Percentiles rank a stretch among this genome's conserved stretches.
Evolutionary conservation across 1,140 invertebrate species (phyloP).

Genomic region (Periplaneta americana): DNA sequence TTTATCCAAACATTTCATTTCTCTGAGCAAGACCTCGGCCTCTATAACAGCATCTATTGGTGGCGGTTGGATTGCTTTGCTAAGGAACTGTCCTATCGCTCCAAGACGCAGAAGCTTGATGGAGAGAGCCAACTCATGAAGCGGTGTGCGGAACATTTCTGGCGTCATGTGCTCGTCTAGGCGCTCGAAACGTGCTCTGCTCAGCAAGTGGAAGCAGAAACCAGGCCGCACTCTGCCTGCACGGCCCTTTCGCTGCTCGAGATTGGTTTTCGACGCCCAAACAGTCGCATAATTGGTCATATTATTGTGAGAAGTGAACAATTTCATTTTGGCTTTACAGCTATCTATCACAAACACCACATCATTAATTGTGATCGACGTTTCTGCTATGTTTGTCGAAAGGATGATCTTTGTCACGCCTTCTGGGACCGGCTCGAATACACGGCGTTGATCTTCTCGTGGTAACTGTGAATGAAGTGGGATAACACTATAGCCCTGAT

Average conservation of each 20-base stretch:
- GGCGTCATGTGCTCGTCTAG: conserved; percentile 89
- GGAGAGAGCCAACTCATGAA: conserved; percentile 83
- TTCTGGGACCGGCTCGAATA: conserved; percentile 71
- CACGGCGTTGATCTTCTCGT: conserved; percentile 81
- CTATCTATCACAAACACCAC: conserved; percentile 94
- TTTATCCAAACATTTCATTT: conserved; percentile 82
- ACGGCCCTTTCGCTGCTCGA: conserved; percentile 85
- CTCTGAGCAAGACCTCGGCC: conserved; percentile 68
- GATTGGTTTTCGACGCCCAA: conserved; percentile 88
- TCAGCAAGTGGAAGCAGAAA: conserved; percentile 75
- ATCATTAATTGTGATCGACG: conserved; percentile 94
- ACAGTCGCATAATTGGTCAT: conserved; percentile 92
- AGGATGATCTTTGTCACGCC: conserved; percentile 78
- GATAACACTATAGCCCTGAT: conserved; percentile 58
- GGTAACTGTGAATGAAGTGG: conserved; percentile 89
- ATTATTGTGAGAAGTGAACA: conserved; percentile 93
- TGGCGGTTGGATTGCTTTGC: conserved; percentile 90
- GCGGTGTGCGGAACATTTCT: conserved; percentile 92
- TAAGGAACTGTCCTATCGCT: conserved; percentile 85
- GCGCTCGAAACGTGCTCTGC: conserved; percentile 54
- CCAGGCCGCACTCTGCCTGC: conserved; percentile 85
- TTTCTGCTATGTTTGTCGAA: conserved; percentile 90
- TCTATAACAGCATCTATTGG: conserved; percentile 91
- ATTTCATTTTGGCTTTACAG: conserved; percentile 92
- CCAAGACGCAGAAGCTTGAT: conserved; percentile 86